Evolutionary conservation across 2,797 vertebrate species (phyloP).

Genomic region (Avahi laniger): DNA sequence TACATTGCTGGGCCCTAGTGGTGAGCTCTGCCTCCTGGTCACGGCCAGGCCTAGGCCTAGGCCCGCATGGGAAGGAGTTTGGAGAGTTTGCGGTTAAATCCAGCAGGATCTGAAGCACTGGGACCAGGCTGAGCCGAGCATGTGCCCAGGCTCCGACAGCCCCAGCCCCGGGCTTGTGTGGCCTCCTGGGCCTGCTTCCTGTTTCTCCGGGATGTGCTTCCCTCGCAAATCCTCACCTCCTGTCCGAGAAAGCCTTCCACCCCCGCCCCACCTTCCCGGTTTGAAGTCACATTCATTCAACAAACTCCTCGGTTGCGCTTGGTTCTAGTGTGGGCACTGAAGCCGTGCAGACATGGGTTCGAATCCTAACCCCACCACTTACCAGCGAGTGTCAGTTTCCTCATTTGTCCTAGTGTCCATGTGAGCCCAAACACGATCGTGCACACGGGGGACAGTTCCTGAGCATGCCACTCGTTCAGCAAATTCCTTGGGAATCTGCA

Average conservation of each 20-base stretch:
- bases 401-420: not conserved
- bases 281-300: not conserved
- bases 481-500: not conserved
- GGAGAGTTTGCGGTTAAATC: not conserved
- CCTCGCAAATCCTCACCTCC: not conserved
- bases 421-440: not conserved
- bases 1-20: not conserved
- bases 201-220: not conserved
- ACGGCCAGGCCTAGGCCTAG: not conserved
- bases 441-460: not conserved
- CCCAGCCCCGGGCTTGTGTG: not conserved
- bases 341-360: not conserved
- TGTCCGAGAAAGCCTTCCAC: not conserved
- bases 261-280: not conserved
- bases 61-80: not conserved
- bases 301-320: not conserved
- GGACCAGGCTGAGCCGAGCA: not conserved
- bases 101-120: not conserved
- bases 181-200: not conserved
- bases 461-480: not conserved
- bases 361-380: not conserved
- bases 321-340: not conserved
- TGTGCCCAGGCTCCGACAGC: not conserved
- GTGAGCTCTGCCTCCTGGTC: not conserved
- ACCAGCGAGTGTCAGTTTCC: not conserved